Percentiles rank a stretch among this genome's conserved stretches.
These are phyloP conservation scores for Triplophysa bombifrons DNA, from an alignment of 2,797 vertebrate species.

Conservation along the genomic window DNA sequence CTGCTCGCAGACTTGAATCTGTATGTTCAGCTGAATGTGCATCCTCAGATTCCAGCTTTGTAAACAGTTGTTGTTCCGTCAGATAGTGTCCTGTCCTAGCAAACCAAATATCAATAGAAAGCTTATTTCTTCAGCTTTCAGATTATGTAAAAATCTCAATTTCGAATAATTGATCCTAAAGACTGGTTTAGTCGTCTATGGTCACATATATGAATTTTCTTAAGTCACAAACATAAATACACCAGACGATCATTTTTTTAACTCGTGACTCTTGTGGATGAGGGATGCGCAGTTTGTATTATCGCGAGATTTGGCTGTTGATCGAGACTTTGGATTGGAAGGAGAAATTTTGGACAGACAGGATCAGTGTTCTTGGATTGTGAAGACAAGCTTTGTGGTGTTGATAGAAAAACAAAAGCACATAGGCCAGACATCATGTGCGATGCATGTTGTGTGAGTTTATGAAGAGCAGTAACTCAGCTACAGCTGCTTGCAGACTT, in stretches of 20 bases:
- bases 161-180: too few relatives aligned
- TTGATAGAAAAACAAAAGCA: neutral
- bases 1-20: too few relatives aligned
- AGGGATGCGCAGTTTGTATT: neutral
- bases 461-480: neutral
- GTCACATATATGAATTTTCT: too few relatives aligned
- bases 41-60: too few relatives aligned
- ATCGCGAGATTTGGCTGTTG: constrained; percentile 49
- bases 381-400: neutral
- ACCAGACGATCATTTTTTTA: too few relatives aligned
- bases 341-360: constrained; percentile 48
- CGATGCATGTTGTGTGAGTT: neutral
- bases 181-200: too few relatives aligned
- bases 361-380: constrained; percentile 21
- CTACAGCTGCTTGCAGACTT: neutral
- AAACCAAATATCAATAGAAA: too few relatives aligned
- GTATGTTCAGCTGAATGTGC: too few relatives aligned
- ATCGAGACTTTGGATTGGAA: constrained; percentile 51
- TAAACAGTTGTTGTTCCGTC: too few relatives aligned
- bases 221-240: neutral
- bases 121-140: too few relatives aligned
- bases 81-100: too few relatives aligned
- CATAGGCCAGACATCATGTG: neutral
- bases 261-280: constrained; percentile 17
- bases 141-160: too few relatives aligned